Conservation (phyloP, 2,797 vertebrate species). For the Acrossocheilus fasciatus region DNA sequence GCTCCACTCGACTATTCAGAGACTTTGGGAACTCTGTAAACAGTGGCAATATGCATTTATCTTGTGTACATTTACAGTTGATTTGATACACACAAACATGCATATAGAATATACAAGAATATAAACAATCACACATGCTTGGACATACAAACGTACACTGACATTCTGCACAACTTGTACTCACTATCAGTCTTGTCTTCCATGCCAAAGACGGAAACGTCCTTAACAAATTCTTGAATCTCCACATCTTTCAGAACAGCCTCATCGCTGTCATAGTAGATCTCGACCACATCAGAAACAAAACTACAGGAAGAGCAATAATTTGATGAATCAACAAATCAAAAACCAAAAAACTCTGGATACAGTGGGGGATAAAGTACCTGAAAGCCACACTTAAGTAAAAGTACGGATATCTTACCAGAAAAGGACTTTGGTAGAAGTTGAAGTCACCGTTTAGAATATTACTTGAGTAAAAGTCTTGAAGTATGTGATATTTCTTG, state of each 20-base stretch:
- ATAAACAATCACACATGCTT: not conserved
- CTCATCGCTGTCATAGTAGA: constrained; percentile 89
- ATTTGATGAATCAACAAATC: not conserved
- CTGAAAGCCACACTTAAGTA: too few relatives aligned
- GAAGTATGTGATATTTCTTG: too few relatives aligned
- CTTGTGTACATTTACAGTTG: not conserved
- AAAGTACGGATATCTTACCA: too few relatives aligned
- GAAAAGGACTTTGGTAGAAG: too few relatives aligned
- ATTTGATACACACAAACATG: constrained; percentile 34
- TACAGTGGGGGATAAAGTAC: too few relatives aligned
- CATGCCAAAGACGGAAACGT: constrained; percentile 90
- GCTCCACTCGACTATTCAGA: constrained; percentile 81
- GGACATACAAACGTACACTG: not conserved
- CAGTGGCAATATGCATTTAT: not conserved
- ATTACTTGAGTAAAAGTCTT: too few relatives aligned
- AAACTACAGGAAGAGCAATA: constrained; percentile 78
- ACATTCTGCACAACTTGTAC: constrained; percentile 73
- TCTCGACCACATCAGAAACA: constrained; percentile 82
- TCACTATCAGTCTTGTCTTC: constrained; percentile 85
- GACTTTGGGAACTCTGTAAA: constrained; percentile 88
- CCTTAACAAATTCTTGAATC: constrained; percentile 92
- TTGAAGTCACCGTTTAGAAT: too few relatives aligned
- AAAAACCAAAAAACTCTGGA: not conserved
- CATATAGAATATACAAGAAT: not conserved
- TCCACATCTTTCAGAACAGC: constrained; percentile 84